Conservation (phyloP, 2,797 vertebrate genomes). For the Anomalospiza imberbis region DNA sequence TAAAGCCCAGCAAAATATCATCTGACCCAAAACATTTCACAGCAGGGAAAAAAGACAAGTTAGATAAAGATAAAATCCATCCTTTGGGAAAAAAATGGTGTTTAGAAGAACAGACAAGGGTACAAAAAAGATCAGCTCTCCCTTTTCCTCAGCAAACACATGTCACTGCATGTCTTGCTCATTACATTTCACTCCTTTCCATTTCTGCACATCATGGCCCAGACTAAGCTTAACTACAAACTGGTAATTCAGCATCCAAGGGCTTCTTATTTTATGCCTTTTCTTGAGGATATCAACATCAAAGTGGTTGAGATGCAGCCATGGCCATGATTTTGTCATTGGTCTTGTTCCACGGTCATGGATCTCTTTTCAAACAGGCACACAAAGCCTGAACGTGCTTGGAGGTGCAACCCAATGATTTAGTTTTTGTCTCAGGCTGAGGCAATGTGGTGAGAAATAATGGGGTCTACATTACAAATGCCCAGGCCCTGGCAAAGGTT, state of each 20-base stretch:
- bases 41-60: constrained; percentile 51
- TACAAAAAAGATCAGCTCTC: neutral
- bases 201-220: neutral
- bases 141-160: neutral
- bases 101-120: constrained; percentile 2
- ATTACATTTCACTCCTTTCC: neutral
- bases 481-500: neutral
- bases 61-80: constrained; percentile 48
- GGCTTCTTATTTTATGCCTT: neutral
- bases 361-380: neutral
- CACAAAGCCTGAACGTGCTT: neutral
- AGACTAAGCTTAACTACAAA: neutral
- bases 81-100: neutral
- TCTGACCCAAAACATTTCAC: constrained; percentile 58
- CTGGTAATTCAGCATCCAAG: neutral
- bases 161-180: neutral
- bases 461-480: neutral
- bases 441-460: neutral
- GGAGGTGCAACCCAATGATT: neutral
- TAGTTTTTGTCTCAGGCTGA: neutral
- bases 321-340: neutral
- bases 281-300: neutral
- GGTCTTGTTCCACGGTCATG: neutral
- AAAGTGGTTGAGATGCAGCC: neutral
- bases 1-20: constrained; percentile 44